Evolutionary conservation across 1,140 invertebrate species (phyloP).

Genomic region (Tetraneura akinire): DNA sequence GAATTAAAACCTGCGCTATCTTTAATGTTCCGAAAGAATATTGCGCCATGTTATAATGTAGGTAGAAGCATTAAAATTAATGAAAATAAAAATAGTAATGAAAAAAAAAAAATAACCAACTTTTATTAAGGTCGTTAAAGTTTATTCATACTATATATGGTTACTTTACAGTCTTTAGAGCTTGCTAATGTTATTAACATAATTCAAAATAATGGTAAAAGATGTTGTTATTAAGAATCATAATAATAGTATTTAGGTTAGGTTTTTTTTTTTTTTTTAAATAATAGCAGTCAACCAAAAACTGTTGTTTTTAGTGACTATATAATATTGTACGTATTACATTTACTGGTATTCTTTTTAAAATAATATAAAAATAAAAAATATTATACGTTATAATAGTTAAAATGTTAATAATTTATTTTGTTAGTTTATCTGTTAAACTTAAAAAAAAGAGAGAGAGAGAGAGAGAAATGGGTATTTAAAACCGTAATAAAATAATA

Average conservation of each 20-base stretch:
- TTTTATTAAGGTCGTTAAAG: constrained; percentile 40
- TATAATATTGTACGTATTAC: too few species aligned
- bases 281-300: background rate
- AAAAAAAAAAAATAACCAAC: constrained; percentile 12
- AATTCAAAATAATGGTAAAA: constrained; percentile 40
- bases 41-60: background rate
- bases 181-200: constrained; percentile 38
- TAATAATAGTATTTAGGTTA: constrained; percentile 30
- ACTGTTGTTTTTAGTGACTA: background rate
- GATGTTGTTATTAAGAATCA: constrained; percentile 33
- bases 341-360: too few species aligned
- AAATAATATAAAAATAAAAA: too few species aligned
- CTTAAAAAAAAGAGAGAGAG: too few species aligned
- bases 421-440: too few species aligned
- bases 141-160: constrained; percentile 22
- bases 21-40: background rate
- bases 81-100: constrained; percentile 19
- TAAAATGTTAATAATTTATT: too few species aligned
- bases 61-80: background rate
- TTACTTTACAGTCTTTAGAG: background rate
- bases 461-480: too few species aligned
- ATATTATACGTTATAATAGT: too few species aligned
- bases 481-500: too few species aligned
- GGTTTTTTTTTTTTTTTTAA: background rate
- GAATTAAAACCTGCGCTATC: background rate